Evolutionary conservation across 2,797 vertebrate genomes (phyloP).

Genomic region (Anguilla pacifica): DNA sequence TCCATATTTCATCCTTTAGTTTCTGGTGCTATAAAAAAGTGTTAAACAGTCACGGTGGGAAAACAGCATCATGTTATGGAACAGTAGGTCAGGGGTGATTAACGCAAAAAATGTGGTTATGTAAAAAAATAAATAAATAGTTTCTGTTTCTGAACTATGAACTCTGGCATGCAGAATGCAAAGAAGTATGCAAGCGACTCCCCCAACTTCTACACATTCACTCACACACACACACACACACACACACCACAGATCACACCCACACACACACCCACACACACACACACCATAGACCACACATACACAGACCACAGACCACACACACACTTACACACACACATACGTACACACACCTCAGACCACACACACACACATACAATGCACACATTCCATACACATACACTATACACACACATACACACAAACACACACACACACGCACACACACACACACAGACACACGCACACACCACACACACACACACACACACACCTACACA

Average conservation of each 20-base stretch:
- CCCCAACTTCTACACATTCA: not conserved
- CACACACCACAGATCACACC: too few species aligned
- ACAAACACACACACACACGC: not conserved
- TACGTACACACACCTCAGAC: too few species aligned
- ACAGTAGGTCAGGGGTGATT: not conserved
- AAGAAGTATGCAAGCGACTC: not conserved
- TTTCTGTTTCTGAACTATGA: not conserved
- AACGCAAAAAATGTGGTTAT: slow-evolving; percentile 5
- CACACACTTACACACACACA: not conserved
- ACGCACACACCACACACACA: not conserved
- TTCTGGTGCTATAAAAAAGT: not conserved
- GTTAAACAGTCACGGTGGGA: not conserved
- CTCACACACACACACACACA: not conserved
- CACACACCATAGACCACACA: not conserved
- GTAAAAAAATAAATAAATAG: not conserved
- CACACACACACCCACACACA: not conserved
- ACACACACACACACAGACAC: not conserved
- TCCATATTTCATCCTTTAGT: not conserved
- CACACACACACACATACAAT: not conserved
- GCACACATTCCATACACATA: not conserved
- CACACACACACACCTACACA: not conserved
- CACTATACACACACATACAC: not conserved
- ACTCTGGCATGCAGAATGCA: not conserved
- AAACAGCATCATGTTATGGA: not conserved
- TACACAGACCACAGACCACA: not conserved